Evolutionary conservation across 2,797 vertebrate genomes (phyloP).

Genomic region (Podarcis lilfordi): DNA sequence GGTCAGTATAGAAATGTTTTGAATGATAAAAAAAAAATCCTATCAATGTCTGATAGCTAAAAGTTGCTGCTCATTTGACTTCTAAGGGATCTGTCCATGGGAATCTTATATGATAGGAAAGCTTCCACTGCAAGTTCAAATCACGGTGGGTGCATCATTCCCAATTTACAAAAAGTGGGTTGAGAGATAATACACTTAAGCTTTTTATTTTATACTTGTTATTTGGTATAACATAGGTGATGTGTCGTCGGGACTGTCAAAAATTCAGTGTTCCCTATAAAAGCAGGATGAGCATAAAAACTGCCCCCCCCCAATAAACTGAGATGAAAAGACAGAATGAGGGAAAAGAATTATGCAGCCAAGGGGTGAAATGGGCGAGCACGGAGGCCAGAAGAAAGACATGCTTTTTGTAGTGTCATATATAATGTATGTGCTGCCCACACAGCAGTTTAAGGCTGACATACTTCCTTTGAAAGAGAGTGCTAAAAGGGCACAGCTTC

Average conservation of each 20-base stretch:
- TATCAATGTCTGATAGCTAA: neutral
- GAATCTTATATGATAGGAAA: neutral
- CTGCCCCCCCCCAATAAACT: neutral
- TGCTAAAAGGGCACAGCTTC: neutral
- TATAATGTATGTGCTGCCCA: neutral
- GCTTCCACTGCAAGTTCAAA: neutral
- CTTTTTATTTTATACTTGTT: no score
- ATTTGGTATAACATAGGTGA: neutral
- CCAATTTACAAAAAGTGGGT: neutral
- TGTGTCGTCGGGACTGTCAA: neutral
- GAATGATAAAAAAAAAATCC: neutral
- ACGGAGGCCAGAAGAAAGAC: neutral
- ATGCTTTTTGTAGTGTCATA: neutral
- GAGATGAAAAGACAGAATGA: neutral
- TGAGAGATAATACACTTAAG: no score
- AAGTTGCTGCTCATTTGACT: neutral
- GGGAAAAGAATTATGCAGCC: neutral
- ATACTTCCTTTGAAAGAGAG: no score
- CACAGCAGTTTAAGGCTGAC: no score
- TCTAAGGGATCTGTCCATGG: neutral
- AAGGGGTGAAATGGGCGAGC: neutral
- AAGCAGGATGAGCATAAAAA: neutral
- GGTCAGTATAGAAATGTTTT: neutral
- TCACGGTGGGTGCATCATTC: neutral
- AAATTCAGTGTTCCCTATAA: neutral